Evolutionary conservation across 2,797 vertebrate species (phyloP).

Genomic region (Takifugu ocellatus): DNA sequence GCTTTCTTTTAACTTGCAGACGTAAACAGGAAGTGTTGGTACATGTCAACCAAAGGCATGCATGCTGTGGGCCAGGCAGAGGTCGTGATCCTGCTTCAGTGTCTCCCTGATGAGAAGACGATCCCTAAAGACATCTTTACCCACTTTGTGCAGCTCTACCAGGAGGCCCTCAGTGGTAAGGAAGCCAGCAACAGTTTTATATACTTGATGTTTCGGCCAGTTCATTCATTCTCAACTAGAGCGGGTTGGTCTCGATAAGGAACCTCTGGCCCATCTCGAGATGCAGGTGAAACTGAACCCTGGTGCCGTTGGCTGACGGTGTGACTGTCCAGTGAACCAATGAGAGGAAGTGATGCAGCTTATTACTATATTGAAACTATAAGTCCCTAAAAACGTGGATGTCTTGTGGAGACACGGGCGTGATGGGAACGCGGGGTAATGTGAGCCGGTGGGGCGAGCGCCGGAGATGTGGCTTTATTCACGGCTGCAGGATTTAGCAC

Average conservation of each 20-base stretch:
- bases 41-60: slow-evolving; percentile 96
- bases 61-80: slow-evolving; percentile 95
- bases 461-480: slow-evolving; percentile 1
- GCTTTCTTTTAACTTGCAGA: slow-evolving; percentile 69
- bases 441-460: slow-evolving; percentile 12
- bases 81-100: slow-evolving; percentile 92
- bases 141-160: slow-evolving; percentile 97
- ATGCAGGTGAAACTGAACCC: neutral
- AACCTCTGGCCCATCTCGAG: slow-evolving; percentile 3
- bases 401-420: slow-evolving; percentile 32
- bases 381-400: too few species aligned
- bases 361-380: too few species aligned
- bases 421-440: slow-evolving; percentile 5
- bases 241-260: too few species aligned
- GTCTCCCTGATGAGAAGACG: slow-evolving; percentile 94
- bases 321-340: too few species aligned
- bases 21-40: slow-evolving; percentile 99
- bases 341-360: too few species aligned
- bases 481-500: slow-evolving; percentile 2
- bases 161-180: slow-evolving; percentile 91
- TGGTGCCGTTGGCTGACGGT: too few species aligned
- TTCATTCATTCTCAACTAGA: too few species aligned
- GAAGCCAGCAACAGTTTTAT: neutral
- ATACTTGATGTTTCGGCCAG: too few species aligned
- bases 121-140: slow-evolving; percentile 95